Evolutionary conservation across 2,888 invertebrate genomes (phyloP).

Genomic region (Zele albiditarsus): DNA sequence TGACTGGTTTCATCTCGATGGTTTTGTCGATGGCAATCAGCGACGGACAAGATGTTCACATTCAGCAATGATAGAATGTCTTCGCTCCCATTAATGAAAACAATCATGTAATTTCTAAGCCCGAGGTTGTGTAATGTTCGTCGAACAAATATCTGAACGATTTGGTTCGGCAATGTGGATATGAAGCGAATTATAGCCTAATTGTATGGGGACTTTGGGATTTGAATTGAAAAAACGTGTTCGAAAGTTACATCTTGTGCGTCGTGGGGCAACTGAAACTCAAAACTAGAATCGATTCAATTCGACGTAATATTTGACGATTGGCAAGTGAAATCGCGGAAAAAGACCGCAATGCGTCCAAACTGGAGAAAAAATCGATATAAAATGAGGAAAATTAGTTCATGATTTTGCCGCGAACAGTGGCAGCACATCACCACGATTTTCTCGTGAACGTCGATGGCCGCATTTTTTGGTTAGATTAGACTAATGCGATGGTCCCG

Average conservation of each 20-base stretch:
- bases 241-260: too few relatives aligned
- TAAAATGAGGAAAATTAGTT: conserved; percentile 58
- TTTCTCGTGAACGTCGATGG: conserved; percentile 67
- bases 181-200: too few relatives aligned
- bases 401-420: conserved; percentile 59
- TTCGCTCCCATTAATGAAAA: too few relatives aligned
- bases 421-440: conserved; percentile 70
- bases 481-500: conserved; percentile 74
- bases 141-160: too few relatives aligned
- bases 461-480: conserved; percentile 70
- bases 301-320: conserved; percentile 32
- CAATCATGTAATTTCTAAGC: too few relatives aligned
- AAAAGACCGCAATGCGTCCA: conserved; percentile 46
- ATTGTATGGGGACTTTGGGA: too few relatives aligned
- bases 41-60: not conserved
- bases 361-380: conserved; percentile 64
- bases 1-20: not conserved
- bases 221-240: too few relatives aligned
- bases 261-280: not conserved
- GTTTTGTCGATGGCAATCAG: not conserved
- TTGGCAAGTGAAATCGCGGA: conserved; percentile 31
- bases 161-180: too few relatives aligned
- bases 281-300: not conserved
- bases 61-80: not conserved
- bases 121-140: too few relatives aligned